Evolutionary conservation across 2,797 vertebrate species (phyloP).

Genomic region (Catostomus latipinnis): DNA sequence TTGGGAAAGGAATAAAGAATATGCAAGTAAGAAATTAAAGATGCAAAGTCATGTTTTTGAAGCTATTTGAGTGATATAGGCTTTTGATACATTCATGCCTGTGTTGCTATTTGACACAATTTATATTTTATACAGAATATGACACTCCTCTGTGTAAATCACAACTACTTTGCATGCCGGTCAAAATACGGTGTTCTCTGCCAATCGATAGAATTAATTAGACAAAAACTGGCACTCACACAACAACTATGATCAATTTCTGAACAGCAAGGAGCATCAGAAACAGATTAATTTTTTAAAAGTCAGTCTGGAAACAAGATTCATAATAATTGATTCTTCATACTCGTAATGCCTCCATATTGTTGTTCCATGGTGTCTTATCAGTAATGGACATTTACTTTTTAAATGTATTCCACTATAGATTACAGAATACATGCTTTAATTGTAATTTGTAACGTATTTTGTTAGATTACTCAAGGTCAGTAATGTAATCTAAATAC

Average conservation of each 20-base stretch:
- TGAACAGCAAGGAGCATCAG: conserved; percentile 65
- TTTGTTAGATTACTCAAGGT: no score
- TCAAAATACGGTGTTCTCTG: conserved; percentile 44
- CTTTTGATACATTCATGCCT: neutral
- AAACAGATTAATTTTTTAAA: conserved; percentile 73
- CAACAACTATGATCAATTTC: conserved; percentile 74
- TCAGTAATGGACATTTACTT: neutral
- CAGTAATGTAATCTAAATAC: no score
- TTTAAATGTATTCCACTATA: no score
- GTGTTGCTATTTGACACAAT: neutral
- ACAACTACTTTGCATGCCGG: conserved; percentile 1
- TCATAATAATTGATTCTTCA: conserved; percentile 73
- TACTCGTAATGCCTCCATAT: conserved; percentile 71
- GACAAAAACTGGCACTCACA: conserved; percentile 72
- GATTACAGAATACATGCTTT: no score
- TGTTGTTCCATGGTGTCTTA: conserved; percentile 71
- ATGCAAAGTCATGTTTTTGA: conserved; percentile 30
- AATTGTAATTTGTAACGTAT: no score
- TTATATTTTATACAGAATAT: conserved; percentile 14
- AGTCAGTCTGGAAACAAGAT: conserved; percentile 70
- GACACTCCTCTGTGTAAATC: conserved; percentile 13
- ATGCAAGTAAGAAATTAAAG: conserved; percentile 26
- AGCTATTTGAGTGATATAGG: neutral
- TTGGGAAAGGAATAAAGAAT: conserved; percentile 14
- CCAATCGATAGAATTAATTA: conserved; percentile 74